phyloP scores from a whole-genome alignment of 2,113 vertebrate genomes.

The Calypte anna region DNA sequence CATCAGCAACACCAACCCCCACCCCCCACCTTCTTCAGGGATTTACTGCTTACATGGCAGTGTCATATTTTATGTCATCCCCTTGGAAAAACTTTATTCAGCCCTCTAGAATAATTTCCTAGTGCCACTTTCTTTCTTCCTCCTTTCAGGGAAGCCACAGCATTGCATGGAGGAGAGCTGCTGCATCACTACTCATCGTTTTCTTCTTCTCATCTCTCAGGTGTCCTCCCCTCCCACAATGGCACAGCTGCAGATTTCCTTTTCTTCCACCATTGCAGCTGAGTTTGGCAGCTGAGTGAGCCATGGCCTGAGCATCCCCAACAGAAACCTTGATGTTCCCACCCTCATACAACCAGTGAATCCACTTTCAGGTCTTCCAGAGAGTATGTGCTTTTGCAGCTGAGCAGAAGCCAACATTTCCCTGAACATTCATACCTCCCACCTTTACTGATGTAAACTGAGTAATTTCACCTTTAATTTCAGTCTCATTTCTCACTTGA shows the following conservation, averaged over 20 bases:
- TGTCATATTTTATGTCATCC: background rate
- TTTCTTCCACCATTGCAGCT: rapidly evolving
- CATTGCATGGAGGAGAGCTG: background rate
- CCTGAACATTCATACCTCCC: background rate
- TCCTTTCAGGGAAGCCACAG: background rate
- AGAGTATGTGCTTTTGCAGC: background rate
- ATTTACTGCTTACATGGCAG: background rate
- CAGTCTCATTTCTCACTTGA: background rate
- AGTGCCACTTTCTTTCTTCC: background rate
- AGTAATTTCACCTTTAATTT: background rate
- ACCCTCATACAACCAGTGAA: background rate
- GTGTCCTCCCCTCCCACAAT: background rate
- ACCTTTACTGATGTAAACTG: background rate
- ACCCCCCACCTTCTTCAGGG: background rate
- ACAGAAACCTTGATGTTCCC: background rate
- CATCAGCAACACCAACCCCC: background rate
- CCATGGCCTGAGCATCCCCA: background rate
- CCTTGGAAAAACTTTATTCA: background rate
- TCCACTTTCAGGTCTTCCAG: background rate
- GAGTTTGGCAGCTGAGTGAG: background rate
- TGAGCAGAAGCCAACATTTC: background rate
- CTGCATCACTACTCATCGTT: background rate
- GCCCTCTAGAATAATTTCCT: background rate
- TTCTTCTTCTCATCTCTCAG: background rate
- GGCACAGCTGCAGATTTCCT: background rate